Base-by-base conservation (phyloP, 2,113 vertebrate genomes). In the Furnarius figulus region DNA sequence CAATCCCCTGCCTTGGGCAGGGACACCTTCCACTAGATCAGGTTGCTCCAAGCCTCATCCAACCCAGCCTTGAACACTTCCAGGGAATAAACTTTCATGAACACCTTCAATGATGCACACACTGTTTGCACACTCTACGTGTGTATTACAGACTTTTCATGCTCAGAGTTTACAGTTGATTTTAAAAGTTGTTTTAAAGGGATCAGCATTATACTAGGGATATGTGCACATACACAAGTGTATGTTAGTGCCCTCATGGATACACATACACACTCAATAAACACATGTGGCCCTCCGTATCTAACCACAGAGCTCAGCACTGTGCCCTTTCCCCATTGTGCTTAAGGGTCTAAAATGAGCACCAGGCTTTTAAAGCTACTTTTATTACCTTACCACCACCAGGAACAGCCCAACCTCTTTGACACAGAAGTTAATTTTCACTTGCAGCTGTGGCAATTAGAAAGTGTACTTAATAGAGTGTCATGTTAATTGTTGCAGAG, bases 391-490 rank as follows among this genome's bases (percentile, higher is more conserved):
- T 77, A 56, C 58, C 75, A 67, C 91, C 46, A 44, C 92, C 85
- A 95, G 61, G 85, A 97, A 79, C 83, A 84, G 80, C 70, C 27
- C 89, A 86, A 53, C 95, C 93, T 93, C 35, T 97, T 97, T 96
- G 97, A 96, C 97, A 93, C 61, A 87, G 96, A 81, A 56, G 81
- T 96, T 98, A 96, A 98, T 98, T 98, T 98, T 97, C 97, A 90
- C 97, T 97, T 97, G 93, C 98, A 98, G 98, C 98, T 97, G 98
- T 85, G 94, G 98, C 98, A 98, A 98, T 98, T 98, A 98, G 98
- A 98, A 98, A 98, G 98, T 98, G 98, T 98, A 97, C 98, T 98
- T 98, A 98, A 98, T 98, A 97, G 98, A 98, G 98, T 98, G 98
- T 98, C 98, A 97, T 98, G 98, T 98, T 98, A 98, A 98, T 98